Percentiles rank a stretch among this genome's conserved stretches.
Conservation (phyloP, 2,888 invertebrate genomes). For the Prosopocoilus inquinatus region DNA sequence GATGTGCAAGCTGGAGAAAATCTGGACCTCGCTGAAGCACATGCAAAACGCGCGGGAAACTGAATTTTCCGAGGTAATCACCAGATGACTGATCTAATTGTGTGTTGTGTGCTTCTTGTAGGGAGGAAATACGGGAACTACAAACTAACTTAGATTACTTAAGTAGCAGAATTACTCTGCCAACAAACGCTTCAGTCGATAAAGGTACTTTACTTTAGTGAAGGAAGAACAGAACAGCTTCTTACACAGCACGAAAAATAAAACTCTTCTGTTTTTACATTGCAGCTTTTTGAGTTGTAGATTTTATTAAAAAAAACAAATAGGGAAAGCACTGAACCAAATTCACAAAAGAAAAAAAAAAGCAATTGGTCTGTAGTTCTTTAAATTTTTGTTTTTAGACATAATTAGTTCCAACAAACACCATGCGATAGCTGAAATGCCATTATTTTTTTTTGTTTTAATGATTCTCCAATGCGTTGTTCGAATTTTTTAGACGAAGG, state of each 20-base stretch:
- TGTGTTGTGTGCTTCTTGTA: constrained; percentile 52
- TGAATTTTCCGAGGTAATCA: constrained; percentile 34
- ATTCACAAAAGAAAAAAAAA: background rate
- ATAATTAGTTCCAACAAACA: no score
- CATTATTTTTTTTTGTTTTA: background rate
- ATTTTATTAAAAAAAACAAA: no score
- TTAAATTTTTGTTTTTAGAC: background rate
- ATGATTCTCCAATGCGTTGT: background rate
- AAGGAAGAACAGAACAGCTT: background rate
- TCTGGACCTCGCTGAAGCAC: constrained; percentile 63
- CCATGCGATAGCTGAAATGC: background rate
- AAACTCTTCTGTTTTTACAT: background rate
- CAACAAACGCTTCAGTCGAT: constrained; percentile 34
- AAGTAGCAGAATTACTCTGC: constrained; percentile 49
- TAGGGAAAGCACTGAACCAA: background rate
- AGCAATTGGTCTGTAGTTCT: background rate
- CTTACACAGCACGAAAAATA: background rate
- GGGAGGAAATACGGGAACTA: constrained; percentile 77
- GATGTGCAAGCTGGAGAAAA: constrained; percentile 59
- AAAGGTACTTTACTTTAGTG: constrained; percentile 34
- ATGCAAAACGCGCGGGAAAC: constrained; percentile 35
- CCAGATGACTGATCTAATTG: constrained; percentile 35
- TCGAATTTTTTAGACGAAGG: constrained; percentile 6
- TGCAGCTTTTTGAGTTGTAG: no score
- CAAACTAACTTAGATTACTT: constrained; percentile 75